These are phyloP conservation scores for Sinocyclocheilus anshuiensis DNA, from an alignment of 2,113 vertebrate species.

Conservation along the genomic window DNA sequence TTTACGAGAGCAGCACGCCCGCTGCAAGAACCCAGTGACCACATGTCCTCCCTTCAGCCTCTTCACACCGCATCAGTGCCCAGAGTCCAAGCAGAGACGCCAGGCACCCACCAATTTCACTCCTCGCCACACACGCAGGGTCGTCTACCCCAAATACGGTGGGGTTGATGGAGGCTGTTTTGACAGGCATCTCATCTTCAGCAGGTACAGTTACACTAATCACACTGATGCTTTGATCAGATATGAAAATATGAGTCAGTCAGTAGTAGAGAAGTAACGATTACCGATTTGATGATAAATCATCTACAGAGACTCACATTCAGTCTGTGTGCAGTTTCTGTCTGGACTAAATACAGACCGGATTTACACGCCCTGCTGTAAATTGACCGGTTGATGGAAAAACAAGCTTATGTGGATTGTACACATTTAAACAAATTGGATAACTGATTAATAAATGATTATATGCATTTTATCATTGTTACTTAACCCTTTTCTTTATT, in stretches of 20 bases:
- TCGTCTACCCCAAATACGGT: conserved; percentile 95
- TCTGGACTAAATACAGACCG: no score
- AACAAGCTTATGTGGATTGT: no score
- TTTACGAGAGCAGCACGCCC: conserved; percentile 95
- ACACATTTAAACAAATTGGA: no score
- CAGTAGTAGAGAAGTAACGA: no score
- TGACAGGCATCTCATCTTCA: conserved; percentile 97
- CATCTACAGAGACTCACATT: no score
- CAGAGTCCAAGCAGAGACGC: conserved; percentile 97
- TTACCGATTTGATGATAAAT: no score
- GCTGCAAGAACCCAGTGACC: conserved; percentile 98
- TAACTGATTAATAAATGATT: no score
- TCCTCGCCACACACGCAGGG: conserved; percentile 89
- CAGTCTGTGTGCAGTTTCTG: no score
- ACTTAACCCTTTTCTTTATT: no score
- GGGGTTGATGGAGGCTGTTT: conserved; percentile 98
- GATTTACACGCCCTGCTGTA: no score
- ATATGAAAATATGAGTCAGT: neutral
- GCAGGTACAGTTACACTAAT: conserved; percentile 79
- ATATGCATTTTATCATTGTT: no score
- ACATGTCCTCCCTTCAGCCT: conserved; percentile 99
- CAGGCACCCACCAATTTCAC: conserved; percentile 97
- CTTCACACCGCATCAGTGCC: conserved; percentile 98
- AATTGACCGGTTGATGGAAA: no score
- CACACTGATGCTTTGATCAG: neutral